Evolutionary conservation across 2,113 vertebrate species (phyloP), one percentile per base, ranked within the genome.

Genomic region (Tachuris rubrigastra): DNA sequence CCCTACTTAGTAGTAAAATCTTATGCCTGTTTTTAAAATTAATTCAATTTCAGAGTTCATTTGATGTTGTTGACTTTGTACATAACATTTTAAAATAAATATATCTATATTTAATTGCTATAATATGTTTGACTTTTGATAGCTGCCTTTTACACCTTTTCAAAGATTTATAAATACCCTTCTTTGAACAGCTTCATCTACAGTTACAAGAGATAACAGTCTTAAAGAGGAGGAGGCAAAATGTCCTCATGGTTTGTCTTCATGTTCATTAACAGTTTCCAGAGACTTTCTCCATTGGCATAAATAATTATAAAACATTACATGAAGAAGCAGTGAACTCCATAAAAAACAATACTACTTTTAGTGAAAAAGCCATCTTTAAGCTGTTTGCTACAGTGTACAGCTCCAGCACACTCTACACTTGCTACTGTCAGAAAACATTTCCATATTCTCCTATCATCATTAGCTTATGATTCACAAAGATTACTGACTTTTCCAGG

Each of bases 401-500:
- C 21, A 66, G 5, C 12, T 83, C 15, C 19, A 79, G 35, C 0
- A 4, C 14, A 33, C 12, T 33, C 13, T 11, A 41, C 6, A 14
- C 12, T 46, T 81, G 27, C 13, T 41, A 23, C 24, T 9, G 33
- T 18, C 41, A 76, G 22, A 47, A 79, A 85, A 63, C 15, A 16
- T 56, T 52, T 63, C 59, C 7, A 37, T 71, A n/a, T 17, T 69
- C 35, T 84, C 24, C 67, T 83, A 74, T 33, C 22, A 75, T 31
- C 39, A 56, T 41, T 59, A 63, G 12, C 9, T 41, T 63, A 55
- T 8, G 33, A 74, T 73, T 85, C 46, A 62, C 33, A 33, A 87
- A 88, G 17, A 23, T 87, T 53, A 98, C 98, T 93, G 90, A 98
- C 98, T 96, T 98, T 87, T 98, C 98, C 78, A 97, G 91, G 80